These are phyloP conservation scores for Noctua janthe DNA, from an alignment of 2,888 invertebrate species.

Conservation along the genomic window DNA sequence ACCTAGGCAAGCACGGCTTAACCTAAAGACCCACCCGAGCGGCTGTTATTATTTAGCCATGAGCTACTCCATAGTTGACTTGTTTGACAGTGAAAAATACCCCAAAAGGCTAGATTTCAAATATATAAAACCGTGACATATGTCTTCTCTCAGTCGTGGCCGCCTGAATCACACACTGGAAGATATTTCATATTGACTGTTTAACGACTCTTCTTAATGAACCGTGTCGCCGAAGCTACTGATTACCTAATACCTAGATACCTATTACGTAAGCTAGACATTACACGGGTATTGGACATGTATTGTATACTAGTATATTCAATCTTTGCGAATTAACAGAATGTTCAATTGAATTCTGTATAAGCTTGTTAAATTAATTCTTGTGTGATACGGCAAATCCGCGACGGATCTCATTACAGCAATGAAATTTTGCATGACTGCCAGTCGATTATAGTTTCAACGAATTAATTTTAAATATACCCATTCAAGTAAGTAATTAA, in stretches of 20 bases:
- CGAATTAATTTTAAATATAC: not conserved
- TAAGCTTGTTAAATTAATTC: conserved; percentile 8
- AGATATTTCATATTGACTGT: conserved; percentile 47
- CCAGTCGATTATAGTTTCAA: not conserved
- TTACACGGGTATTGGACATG: conserved; percentile 10
- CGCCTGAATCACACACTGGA: conserved; percentile 17
- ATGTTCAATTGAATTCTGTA: conserved; percentile 14
- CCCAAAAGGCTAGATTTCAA: not conserved
- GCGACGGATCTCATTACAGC: no score
- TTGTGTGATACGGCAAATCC: not conserved
- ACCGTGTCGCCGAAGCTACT: conserved; percentile 49
- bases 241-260: conserved; percentile 40
- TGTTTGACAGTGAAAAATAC: not conserved
- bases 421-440: not conserved
- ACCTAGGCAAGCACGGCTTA: no score
- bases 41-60: no score
- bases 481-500: conserved; percentile 23
- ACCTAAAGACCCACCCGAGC: no score
- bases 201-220: conserved; percentile 49
- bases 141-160: not conserved
- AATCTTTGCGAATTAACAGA: conserved; percentile 18
- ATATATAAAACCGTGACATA: conserved; percentile 12
- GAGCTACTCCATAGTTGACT: not conserved
- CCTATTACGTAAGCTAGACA: conserved; percentile 44
- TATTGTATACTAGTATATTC: conserved; percentile 17